Base-by-base conservation (phyloP, 2,797 vertebrate species). In the Odontamblyopus lacepedii region DNA sequence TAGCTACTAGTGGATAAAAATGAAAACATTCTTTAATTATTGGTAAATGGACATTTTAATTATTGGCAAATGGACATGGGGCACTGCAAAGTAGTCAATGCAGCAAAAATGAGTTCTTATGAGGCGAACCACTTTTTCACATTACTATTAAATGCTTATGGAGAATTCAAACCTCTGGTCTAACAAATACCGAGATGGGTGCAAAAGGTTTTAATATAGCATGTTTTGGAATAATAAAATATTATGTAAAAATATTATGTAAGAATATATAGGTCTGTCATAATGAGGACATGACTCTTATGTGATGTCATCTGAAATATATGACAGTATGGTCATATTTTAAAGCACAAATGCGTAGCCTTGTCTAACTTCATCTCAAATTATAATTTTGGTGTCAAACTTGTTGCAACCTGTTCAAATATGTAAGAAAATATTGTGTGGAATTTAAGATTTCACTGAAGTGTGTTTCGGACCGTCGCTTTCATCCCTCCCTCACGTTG, bases 401-500 rank as follows among this genome's bases (percentile, higher is more conserved):
- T 23, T 55, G 19, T 8, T 55, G 19, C 19, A n/a, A 23, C 6
- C n/a, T 15, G 12, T 44, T 44, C 13, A 44, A 38, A 48, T 48
- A 48, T 2, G 44, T 55, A 19, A 26, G 23, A 26, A 26, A 26
- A 57, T 12, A 57, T 12, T 1, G 13, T 26, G 55, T 23, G 2
- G 53, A n/a, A 1, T 57, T 57, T 26, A 4, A 57, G 11, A 13
- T 57, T 26, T 57, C 9, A 57, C 0, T 26, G 9, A 60, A 60
- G 27, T 60, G 5, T 30, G 57, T 57, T 57, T 57, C 1, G 9
- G 9, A 27, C 23, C 53, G 7, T 56, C 23, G 23, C 60, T 64
- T 67, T 61, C 56, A 41, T 32, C 72, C 79, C 83, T 85, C 84
- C 83, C 79, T 84, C 84, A 82, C 73, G 84, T 77, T 79, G 63